Evolutionary conservation across 2,888 invertebrate genomes (phyloP), one percentile per base, ranked within the genome.

Genomic region (Notodonta ziczac): DNA sequence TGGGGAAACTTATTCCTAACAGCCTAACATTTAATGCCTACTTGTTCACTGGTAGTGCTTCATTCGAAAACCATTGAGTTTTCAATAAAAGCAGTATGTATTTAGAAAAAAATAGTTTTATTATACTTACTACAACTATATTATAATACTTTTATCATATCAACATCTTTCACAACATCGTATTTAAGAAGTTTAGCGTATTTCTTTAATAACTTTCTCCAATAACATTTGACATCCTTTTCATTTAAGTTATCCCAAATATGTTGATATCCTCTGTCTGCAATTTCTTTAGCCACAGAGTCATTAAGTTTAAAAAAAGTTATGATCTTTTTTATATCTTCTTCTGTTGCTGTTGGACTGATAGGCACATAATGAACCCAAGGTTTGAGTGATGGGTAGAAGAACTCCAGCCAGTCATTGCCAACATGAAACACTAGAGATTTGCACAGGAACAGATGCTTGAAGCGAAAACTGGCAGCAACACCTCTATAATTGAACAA

Each of bases 281-380:
- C 98, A 67, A 99, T 99, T 83, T 96, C 94, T 79, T 94, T 89
- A 0, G 96, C 97, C 56, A 97, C 72, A 0, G 94, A 92, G 81
- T 98, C 97, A 87, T 99, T 95, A 60, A 95, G 90, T 74, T 94
- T 94, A 32, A 97, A 97, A 92, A 97, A 99, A 54, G 95, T 85
- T 6, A 99, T 89, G 32, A 98, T 86, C 56, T 95, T 94, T 76
- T 95, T 94, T n/a, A 98, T 94, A 70, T 98, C 95, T 52, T 95
- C 90, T 86, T 96, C 94, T 32, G 91, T 95, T 39, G 96, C 95
- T 68, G 94, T 94, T 6, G 95, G 82, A 52, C 86, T 89, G 0
- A 99, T 95, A 0, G 99, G 99, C 70, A 99, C 95, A 85, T 98
- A 99, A 89, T 99, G 99, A 51, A 98, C 95, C 99, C 99, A 99